Percentiles rank a stretch among this genome's conserved stretches.
These are phyloP conservation scores for Schizopygopsis pylzovi DNA, from an alignment of 2,797 vertebrate genomes.

Conservation along the genomic window DNA sequence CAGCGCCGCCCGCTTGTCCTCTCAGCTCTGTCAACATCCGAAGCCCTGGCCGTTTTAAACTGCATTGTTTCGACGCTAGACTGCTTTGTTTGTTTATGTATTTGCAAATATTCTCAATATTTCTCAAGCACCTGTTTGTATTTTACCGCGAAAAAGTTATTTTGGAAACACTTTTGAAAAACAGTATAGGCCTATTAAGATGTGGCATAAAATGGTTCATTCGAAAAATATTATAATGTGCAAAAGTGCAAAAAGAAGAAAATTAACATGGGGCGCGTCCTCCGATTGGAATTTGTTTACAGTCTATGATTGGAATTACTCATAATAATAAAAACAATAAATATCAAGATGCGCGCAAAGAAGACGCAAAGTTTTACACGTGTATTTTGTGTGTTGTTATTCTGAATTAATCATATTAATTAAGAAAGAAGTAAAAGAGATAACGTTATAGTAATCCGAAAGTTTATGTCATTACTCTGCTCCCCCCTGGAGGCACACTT, in stretches of 20 bases:
- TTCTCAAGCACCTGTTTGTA: neutral
- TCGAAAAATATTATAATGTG: neutral
- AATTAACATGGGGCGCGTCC: neutral
- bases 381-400: neutral
- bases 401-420: neutral
- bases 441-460: too few species aligned
- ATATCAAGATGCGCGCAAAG: neutral
- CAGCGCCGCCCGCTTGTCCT: conserved; percentile 56
- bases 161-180: neutral
- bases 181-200: neutral
- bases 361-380: neutral
- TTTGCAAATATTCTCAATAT: neutral
- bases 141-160: neutral
- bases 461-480: conserved; percentile 7
- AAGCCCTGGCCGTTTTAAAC: neutral
- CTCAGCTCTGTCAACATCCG: conserved; percentile 28
- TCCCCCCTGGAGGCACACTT: conserved; percentile 22
- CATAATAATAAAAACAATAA: neutral
- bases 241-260: neutral
- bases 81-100: neutral
- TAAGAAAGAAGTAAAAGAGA: neutral
- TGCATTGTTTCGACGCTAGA: too few species aligned
- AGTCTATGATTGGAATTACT: neutral
- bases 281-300: neutral
- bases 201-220: neutral